Conservation (phyloP, 1,140 invertebrate species). For the Hylyphantes graminicola region DNA sequence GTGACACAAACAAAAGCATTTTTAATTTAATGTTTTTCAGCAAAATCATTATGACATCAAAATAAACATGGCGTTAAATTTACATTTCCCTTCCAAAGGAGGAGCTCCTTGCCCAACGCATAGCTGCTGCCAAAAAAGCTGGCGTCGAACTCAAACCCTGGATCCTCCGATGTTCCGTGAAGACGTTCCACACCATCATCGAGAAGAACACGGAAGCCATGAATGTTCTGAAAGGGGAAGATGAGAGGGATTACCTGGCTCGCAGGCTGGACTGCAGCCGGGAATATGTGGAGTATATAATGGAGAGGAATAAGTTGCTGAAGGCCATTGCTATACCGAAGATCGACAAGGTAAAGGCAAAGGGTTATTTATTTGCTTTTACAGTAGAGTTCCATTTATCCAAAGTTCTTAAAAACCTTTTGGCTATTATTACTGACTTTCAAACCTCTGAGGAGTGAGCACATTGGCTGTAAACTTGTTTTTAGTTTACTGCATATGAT, state of each 20-base stretch:
- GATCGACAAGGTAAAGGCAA: conserved; percentile 31
- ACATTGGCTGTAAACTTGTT: too few relatives aligned
- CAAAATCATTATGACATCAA: too few relatives aligned
- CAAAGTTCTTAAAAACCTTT: too few relatives aligned
- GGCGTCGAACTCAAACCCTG: conserved; percentile 42
- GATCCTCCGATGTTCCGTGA: conserved; percentile 45
- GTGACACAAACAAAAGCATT: too few relatives aligned
- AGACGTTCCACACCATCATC: conserved; percentile 20
- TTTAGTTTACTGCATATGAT: too few relatives aligned
- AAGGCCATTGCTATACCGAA: conserved; percentile 38
- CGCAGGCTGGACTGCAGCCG: conserved; percentile 36
- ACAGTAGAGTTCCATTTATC: neutral
- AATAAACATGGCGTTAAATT: too few relatives aligned
- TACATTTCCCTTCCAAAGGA: too few relatives aligned
- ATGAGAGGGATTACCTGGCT: conserved; percentile 30
- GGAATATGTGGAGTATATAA: conserved; percentile 40
- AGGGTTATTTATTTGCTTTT: neutral
- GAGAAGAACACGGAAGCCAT: conserved; percentile 4
- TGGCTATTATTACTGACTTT: neutral
- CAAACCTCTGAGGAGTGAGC: too few relatives aligned
- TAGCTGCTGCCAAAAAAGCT: conserved; percentile 17
- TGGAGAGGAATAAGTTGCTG: conserved; percentile 29
- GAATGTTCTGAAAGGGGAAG: conserved; percentile 16
- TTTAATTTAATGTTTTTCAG: too few relatives aligned
- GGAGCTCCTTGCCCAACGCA: neutral